Conservation (phyloP, 2,888 invertebrate genomes). For the Branchipolynoe longqiensis region DNA sequence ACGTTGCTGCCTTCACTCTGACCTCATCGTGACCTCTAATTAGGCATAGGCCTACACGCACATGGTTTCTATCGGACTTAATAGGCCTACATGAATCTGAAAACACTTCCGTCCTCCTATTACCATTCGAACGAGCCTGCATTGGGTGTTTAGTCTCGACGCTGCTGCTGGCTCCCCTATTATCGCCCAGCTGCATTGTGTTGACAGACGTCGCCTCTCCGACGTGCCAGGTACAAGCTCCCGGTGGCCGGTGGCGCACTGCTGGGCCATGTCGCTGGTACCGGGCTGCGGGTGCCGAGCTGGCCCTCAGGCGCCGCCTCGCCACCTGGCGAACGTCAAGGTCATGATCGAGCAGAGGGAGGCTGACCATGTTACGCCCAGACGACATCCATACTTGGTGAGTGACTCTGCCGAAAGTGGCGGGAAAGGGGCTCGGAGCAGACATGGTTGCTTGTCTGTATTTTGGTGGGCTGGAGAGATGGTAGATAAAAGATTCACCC, state of each 20-base stretch:
- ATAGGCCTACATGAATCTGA: too few species aligned
- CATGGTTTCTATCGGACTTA: too few species aligned
- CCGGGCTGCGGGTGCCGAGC: constrained; percentile 2
- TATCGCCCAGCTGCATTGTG: constrained; percentile 2
- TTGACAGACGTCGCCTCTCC: constrained; percentile 11
- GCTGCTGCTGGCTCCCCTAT: background rate
- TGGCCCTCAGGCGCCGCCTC: background rate
- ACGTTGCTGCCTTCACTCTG: background rate
- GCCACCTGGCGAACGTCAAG: background rate
- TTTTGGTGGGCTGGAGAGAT: too few species aligned
- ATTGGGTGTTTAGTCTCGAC: too few species aligned
- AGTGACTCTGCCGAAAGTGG: background rate
- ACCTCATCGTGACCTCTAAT: background rate
- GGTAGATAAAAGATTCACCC: too few species aligned
- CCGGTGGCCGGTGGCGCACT: too few species aligned
- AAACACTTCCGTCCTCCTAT: too few species aligned
- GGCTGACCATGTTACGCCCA: background rate
- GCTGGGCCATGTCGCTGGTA: too few species aligned
- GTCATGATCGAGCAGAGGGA: background rate
- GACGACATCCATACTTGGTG: constrained; percentile 26
- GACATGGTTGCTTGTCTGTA: constrained; percentile 26
- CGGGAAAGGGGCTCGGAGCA: background rate
- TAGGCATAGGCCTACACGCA: too few species aligned
- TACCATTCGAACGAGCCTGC: too few species aligned
- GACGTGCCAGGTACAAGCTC: background rate